Base-by-base conservation (phyloP, 1,140 invertebrate species). In the Lepeophtheirus salmonis region DNA sequence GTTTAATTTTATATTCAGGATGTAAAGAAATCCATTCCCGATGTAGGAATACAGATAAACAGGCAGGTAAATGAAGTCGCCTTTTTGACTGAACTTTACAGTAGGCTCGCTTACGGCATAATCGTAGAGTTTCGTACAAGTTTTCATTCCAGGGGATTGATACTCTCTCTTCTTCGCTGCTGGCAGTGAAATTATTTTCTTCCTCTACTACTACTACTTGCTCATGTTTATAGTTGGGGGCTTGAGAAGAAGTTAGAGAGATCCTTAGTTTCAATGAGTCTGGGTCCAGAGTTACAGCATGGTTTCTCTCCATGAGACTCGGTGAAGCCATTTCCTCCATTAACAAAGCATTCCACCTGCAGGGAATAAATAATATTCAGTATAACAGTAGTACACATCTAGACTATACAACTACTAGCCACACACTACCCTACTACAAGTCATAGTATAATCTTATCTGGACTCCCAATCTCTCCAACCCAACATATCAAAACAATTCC, bases 41-140 rank as follows among this genome's bases (percentile, higher is more conserved):
- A 16, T 57, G 55, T 17, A 57, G 30, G 22, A n/a, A 57, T 14
- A 25, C 20, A 2, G 22, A 26, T 16, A 57, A 16, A 2, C 23
- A 26, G n/a, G 55, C 55, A 14, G 22, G 55, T 16, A 57, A 41
- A 41, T 57, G 55, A 6, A 24, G 55, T 16, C 55, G 21, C 6
- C 55, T 13, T 48, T 57, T 57, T 3, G 23, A 24, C 6, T 57
- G 21, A 14, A 30, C 23, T n/a, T 57, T 57, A 23, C 17, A 24
- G 26, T 57, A 57, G 16, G 55, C 55, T 13, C 55, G 55, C 6
- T 57, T 57, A 20, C 55, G 55, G 16, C 55, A 57, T 21, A 57
- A 21, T 3, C 55, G 22, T 3, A 57, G 55, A n/a, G 16, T 17
- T 48, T 57, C 55, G 17, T 26, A 41, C 6, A 17, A n/a, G 3